Percentiles rank a stretch among this genome's conserved stretches.
Evolutionary conservation across 35 echinoderm and acorn worm genomes (phyloP).

Genomic region (Lytechinus pictus): DNA sequence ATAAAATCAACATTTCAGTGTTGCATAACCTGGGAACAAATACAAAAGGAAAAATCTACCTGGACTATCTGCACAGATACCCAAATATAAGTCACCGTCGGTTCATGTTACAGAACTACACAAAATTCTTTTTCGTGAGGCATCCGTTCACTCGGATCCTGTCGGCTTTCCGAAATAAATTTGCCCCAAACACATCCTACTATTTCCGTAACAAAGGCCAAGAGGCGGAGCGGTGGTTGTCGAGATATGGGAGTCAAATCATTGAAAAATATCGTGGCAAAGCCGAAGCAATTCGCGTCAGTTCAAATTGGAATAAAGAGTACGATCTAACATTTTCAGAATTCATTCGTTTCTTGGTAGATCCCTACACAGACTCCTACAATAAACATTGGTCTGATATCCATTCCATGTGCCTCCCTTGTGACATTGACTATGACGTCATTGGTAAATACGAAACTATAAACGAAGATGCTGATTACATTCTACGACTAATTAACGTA

Average conservation of each 20-base stretch:
- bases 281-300: neutral
- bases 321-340: slow-evolving; percentile 76
- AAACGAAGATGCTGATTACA: slow-evolving; percentile 42
- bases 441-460: slow-evolving; percentile 79
- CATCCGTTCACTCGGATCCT: slow-evolving; percentile 76
- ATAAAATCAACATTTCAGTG: slow-evolving; percentile 52
- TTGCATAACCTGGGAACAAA: slow-evolving; percentile 50
- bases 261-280: slow-evolving; percentile 41
- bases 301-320: slow-evolving; percentile 63
- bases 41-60: slow-evolving; percentile 49
- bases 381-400: slow-evolving; percentile 71
- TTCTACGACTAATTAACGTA: slow-evolving; percentile 51
- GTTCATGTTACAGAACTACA: slow-evolving; percentile 53
- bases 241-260: slow-evolving; percentile 51
- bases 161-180: slow-evolving; percentile 72
- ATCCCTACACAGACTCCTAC: neutral
- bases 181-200: slow-evolving; percentile 53
- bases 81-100: slow-evolving; percentile 24
- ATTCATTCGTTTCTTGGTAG: slow-evolving; percentile 65
- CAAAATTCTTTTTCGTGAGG: slow-evolving; percentile 74
- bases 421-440: slow-evolving; percentile 72
- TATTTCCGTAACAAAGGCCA: neutral
- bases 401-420: slow-evolving; percentile 65
- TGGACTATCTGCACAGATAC: slow-evolving; percentile 30
- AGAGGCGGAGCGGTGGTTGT: neutral